Evolutionary conservation across 2,797 vertebrate genomes (phyloP).

Genomic region (Bucorvus abyssinicus): DNA sequence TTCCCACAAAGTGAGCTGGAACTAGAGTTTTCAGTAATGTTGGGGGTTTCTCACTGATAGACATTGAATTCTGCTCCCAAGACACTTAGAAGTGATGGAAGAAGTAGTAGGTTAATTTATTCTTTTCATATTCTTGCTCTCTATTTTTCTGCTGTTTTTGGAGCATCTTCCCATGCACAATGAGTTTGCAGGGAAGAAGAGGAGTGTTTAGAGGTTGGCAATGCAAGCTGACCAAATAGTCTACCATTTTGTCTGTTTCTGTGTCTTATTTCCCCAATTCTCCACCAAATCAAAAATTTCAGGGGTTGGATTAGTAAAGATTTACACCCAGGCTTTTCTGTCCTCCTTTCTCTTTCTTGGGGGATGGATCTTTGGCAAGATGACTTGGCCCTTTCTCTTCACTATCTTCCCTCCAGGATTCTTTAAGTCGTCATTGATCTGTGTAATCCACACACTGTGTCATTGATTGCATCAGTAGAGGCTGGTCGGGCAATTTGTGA

Average conservation of each 20-base stretch:
- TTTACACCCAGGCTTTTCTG: background rate
- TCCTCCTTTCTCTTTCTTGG: background rate
- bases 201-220: accelerated
- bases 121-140: background rate
- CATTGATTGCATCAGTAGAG: background rate
- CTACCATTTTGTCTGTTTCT: background rate
- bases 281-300: background rate
- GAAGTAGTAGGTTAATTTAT: background rate
- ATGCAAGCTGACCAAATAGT: background rate
- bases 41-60: accelerated
- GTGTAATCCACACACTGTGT: background rate
- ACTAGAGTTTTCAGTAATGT: background rate
- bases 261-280: background rate
- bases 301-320: background rate
- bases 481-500: background rate
- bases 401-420: background rate
- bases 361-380: background rate
- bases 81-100: background rate
- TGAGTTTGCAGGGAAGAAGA: background rate
- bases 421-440: conserved; percentile 14
- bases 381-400: background rate
- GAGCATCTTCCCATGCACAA: background rate
- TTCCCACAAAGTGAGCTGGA: background rate
- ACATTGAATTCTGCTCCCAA: background rate
- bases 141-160: background rate